phyloP scores from a whole-genome alignment of 64 coral and sea anemone species.

The Montipora sp. region DNA sequence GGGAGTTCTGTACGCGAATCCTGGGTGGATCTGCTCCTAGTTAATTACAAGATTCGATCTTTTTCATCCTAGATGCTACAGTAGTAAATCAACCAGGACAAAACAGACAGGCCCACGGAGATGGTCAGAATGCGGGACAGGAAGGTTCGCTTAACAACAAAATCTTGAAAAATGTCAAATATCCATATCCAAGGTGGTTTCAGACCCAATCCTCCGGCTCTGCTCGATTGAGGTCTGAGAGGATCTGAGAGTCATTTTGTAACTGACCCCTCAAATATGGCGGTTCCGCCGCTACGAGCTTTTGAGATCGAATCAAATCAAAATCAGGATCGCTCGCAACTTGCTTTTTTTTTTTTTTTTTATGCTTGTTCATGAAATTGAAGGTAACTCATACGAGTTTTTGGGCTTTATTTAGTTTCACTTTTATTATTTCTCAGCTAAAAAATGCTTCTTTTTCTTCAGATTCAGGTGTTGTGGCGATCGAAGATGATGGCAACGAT shows the following conservation, averaged over 20 bases:
- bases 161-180: neutral
- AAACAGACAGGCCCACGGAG: neutral
- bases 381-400: no score
- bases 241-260: neutral
- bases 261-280: neutral
- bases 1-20: neutral
- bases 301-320: neutral
- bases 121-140: neutral
- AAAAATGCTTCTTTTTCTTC: no score
- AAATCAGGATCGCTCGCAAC: neutral
- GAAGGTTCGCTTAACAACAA: neutral
- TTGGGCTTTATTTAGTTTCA: no score
- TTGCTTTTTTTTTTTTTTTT: neutral
- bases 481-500: no score
- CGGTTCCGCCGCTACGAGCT: no score
- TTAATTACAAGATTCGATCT: neutral
- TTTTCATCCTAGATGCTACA: neutral
- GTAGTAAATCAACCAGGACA: neutral
- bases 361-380: no score
- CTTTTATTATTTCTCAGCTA: no score
- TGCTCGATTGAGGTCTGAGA: neutral
- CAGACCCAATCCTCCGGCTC: neutral
- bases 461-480: no score
- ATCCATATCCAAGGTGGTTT: neutral
- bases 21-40: neutral